Conservation (phyloP, 2,113 vertebrate genomes). For the Nannobrachium achirus region DNA sequence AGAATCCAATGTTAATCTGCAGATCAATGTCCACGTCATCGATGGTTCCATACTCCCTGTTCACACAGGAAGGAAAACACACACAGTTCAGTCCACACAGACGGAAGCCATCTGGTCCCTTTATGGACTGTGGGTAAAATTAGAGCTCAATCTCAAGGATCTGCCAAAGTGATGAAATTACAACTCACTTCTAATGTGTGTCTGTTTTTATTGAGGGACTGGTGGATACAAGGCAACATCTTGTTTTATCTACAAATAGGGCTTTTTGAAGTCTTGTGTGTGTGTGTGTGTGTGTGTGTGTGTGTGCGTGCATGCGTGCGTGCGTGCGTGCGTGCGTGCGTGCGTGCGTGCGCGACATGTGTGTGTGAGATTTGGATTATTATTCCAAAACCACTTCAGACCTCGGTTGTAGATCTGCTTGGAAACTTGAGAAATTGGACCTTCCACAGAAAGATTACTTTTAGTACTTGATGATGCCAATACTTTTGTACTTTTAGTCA, state of each 20-base stretch:
- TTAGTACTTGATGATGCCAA: too few relatives aligned
- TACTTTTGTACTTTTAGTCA: too few relatives aligned
- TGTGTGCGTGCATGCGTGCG: not conserved
- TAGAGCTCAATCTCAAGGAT: not conserved
- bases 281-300: not conserved
- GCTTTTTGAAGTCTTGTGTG: too few relatives aligned
- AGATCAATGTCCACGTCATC: slow-evolving; percentile 98
- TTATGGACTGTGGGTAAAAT: not conserved
- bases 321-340: slow-evolving; percentile 1
- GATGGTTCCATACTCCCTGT: slow-evolving; percentile 97
- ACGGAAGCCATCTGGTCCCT: not conserved
- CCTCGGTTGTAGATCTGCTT: too few relatives aligned
- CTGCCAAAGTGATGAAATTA: not conserved
- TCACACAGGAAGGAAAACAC: slow-evolving; percentile 40
- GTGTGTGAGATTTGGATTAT: too few relatives aligned
- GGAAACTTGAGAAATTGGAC: too few relatives aligned
- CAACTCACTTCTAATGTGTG: too few relatives aligned
- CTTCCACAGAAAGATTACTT: too few relatives aligned
- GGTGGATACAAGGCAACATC: too few relatives aligned
- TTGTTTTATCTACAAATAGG: too few relatives aligned
- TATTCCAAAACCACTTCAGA: too few relatives aligned
- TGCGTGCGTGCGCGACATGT: not conserved
- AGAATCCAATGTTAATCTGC: slow-evolving; percentile 96
- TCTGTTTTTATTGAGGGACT: too few relatives aligned
- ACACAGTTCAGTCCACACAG: slow-evolving; percentile 16